Conservation (phyloP, 2,797 vertebrate species). For the Crocidura indochinensis region DNA sequence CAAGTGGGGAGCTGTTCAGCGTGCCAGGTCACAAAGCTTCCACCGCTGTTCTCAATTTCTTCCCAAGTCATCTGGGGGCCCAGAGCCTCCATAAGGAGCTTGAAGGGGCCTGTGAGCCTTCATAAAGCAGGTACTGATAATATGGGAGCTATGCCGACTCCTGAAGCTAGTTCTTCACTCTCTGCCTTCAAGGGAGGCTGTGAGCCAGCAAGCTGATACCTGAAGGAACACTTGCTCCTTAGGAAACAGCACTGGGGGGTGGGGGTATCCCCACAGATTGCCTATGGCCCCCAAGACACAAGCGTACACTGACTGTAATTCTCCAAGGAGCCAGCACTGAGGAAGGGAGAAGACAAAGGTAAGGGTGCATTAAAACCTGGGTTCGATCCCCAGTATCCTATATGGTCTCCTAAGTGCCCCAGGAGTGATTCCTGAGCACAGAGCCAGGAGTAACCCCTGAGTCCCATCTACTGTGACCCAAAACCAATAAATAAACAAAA, state of each 20-base stretch:
- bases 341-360: no score
- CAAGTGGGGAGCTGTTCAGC: slow-evolving; percentile 68
- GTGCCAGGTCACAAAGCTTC: neutral
- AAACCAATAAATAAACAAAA: neutral
- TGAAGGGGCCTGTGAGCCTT: neutral
- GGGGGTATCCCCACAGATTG: no score
- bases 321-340: neutral
- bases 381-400: no score
- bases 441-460: no score
- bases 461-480: no score
- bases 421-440: no score
- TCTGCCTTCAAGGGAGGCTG: slow-evolving; percentile 21
- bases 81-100: neutral
- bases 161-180: slow-evolving; percentile 12
- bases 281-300: neutral
- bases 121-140: neutral
- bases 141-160: neutral
- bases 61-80: neutral
- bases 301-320: neutral
- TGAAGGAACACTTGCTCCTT: neutral
- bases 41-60: neutral
- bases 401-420: no score
- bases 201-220: neutral
- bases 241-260: neutral
- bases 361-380: no score